Conservation (phyloP, 2,888 invertebrate species). For the Cabera pusaria region DNA sequence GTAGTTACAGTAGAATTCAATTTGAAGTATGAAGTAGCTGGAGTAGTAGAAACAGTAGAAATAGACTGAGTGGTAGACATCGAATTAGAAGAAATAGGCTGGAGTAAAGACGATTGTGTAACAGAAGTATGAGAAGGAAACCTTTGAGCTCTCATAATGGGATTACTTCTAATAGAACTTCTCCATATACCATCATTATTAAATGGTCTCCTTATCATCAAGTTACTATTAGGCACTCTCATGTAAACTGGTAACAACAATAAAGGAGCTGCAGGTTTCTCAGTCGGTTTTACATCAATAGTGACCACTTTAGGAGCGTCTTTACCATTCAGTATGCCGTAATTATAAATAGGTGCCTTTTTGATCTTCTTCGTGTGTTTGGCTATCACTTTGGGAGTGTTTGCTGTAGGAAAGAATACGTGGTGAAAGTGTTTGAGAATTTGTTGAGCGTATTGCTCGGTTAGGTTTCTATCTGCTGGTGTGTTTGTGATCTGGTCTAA, state of each 20-base stretch:
- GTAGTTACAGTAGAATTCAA: constrained; percentile 8
- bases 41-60: constrained; percentile 6
- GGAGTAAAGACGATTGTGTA: too few species aligned
- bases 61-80: constrained; percentile 4
- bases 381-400: constrained; percentile 6
- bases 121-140: constrained; percentile 9
- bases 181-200: constrained; percentile 39
- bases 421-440: constrained; percentile 47
- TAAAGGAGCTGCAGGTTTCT: constrained; percentile 36
- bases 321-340: constrained; percentile 47
- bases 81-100: too few species aligned
- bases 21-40: background rate
- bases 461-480: constrained; percentile 35
- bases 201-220: constrained; percentile 27
- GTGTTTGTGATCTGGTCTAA: constrained; percentile 47
- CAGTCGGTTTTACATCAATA: constrained; percentile 47
- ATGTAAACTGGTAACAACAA: constrained; percentile 59
- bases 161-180: constrained; percentile 33
- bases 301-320: constrained; percentile 49
- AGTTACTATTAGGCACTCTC: constrained; percentile 34
- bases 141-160: constrained; percentile 20
- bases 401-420: constrained; percentile 37
- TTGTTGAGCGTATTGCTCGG: constrained; percentile 35
- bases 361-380: constrained; percentile 21
- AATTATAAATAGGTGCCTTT: constrained; percentile 45